Base-by-base conservation (phyloP, 2,888 invertebrate species). In the Seladonia tumulorum region DNA sequence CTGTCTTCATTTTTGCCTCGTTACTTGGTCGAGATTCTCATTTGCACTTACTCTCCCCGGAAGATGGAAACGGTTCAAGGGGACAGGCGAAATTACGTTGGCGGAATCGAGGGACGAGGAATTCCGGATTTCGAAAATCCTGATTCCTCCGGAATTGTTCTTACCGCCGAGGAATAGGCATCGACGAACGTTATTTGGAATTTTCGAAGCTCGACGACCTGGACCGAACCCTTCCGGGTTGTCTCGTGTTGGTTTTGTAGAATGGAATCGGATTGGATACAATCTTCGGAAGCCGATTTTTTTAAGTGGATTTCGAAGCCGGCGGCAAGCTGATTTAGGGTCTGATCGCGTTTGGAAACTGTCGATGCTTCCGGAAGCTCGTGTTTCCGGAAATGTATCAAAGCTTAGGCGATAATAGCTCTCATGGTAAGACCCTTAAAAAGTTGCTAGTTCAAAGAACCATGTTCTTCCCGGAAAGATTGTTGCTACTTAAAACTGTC, bases 1-100 rank as follows among this genome's bases (percentile, higher is more conserved):
- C 25, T 49, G 57, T 76, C 76, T 68, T 76, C 70, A 76, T 76
- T 76, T 39, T 66, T 74, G 25, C 73, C 74, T 74, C 53, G 74
- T 74, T 66, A 47, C 39, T 35, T 22, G 12, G 63, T 16, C 47
- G 8, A 35, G 73, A 63, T 66, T 60, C 57, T 47, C 49, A 53
- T 74, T 74, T 42, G 49, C 79, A 66, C 66, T 79, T 73, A 47
- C 74, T 49, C 60, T 74, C 14, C 14, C 18, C 8, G 22, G 39
- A 45, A 79, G 47, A 74, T 49, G 74, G 49, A 25, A 49, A 42
- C 49, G 25, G 29, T 63, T 29, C 29, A 7, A 63, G 63, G 63
- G 63, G 35, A 68, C 68, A 22, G 12, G 22, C 22, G 25, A 12
- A 47, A 79, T 79, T 63, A 77, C 25, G 25, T n/a, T 42, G 70